Percentiles rank a stretch among this genome's conserved stretches.
Conservation (phyloP, 2,888 invertebrate genomes). For the Phymatocera aterrima region DNA sequence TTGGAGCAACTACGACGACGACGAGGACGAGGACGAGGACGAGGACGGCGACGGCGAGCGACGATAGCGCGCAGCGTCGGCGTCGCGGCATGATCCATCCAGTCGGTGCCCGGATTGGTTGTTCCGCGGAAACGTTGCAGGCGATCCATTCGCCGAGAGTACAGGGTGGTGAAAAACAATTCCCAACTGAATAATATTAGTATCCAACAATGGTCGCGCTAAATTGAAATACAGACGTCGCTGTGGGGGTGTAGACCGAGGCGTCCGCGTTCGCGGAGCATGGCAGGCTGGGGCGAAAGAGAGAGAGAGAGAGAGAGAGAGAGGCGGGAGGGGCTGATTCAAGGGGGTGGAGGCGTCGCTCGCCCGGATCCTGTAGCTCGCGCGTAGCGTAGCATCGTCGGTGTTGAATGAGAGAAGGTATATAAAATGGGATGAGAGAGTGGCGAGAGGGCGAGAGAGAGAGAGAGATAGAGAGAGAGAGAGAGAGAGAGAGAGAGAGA, state of each 20-base stretch:
- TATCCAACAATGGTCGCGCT: constrained; percentile 71
- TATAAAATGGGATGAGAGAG: constrained; percentile 43
- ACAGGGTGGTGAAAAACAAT: constrained; percentile 68
- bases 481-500: constrained; percentile 60
- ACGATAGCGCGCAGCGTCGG: no score
- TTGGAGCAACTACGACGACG: not conserved
- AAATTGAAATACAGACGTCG: constrained; percentile 70
- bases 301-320: constrained; percentile 12
- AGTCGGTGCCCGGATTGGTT: constrained; percentile 22
- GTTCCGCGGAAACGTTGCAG: constrained; percentile 29
- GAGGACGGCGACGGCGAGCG: constrained; percentile 11
- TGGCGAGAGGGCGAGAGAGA: constrained; percentile 51
- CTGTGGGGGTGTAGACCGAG: constrained; percentile 43
- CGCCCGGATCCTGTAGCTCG: constrained; percentile 21
- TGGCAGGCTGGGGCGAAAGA: constrained; percentile 44
- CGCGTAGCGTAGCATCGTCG: not conserved
- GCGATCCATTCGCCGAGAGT: constrained; percentile 44
- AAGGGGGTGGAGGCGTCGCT: constrained; percentile 26
- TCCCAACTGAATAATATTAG: constrained; percentile 73
- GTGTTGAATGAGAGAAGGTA: constrained; percentile 16
- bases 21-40: not conserved
- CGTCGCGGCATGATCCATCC: constrained; percentile 11
- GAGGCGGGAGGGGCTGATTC: not conserved
- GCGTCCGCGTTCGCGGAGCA: constrained; percentile 35
- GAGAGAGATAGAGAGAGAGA: constrained; percentile 58